Base-by-base conservation (phyloP, 1,140 invertebrate genomes). In the Drosophila pallidifrons region DNA sequence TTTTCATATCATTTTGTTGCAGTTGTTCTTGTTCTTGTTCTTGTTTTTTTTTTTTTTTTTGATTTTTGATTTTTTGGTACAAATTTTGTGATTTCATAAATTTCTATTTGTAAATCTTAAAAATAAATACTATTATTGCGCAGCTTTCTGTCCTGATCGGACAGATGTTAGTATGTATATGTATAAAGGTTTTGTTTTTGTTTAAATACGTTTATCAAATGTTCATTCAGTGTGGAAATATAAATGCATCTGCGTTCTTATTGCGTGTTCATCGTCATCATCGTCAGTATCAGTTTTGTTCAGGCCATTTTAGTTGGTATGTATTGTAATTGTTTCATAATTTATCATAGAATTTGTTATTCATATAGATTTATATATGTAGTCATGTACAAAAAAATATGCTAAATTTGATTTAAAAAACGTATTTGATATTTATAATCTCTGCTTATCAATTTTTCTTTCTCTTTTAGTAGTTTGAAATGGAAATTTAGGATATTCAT, bases 91-190 rank as follows among this genome's bases (percentile, higher is more conserved):
- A 66, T 49, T 76, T 65, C 60, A 74, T 80, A 74, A 77, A 85
- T 79, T 80, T 81, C 74, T 82, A 82, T 83, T 77, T 88, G 83
- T 87, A 88, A 79, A 77, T 87, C 83, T 83, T 88, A 88, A 83
- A 88, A 86, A 75, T 75, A 86, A 54, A 74, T 79, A 25, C 20
- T 25, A 81, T 75, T 88, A 89, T 79, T 88, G 85, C 85, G 85
- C 85, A 89, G 85, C 80, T 70, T 67, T 66, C 60, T 63, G 41
- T 57, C 32, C 45, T 65, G 51, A 43, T 69, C 45, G 52, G 67
- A 81, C 68, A 69, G 82, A 58, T 81, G 60, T 77, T 58, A 76
- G 60, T 77, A 61, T 81, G 60, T 77, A 61, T 57, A 74, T 82
- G 59, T 83, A 77, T 61, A 77, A 76, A 69, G 51, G 49, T 72